These are phyloP conservation scores for Eristalis tenax DNA, from an alignment of 2,888 invertebrate species.

Conservation along the genomic window DNA sequence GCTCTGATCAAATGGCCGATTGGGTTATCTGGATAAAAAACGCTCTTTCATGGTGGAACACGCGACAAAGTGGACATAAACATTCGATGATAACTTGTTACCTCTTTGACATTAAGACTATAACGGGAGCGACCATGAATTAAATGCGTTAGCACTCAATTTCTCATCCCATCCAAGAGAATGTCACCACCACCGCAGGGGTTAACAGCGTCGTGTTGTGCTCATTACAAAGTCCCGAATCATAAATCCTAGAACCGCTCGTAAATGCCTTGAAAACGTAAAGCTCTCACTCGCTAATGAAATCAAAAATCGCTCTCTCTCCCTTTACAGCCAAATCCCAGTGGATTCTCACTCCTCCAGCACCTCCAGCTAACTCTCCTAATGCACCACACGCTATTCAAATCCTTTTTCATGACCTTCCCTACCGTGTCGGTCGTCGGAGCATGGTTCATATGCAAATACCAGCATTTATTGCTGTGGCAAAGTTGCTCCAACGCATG, in stretches of 20 bases:
- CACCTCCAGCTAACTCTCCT: neutral
- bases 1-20: too few relatives aligned
- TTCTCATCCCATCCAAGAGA: too few relatives aligned
- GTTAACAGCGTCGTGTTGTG: neutral
- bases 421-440: neutral
- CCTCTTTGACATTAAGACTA: too few relatives aligned
- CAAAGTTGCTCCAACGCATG: neutral
- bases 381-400: neutral
- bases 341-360: neutral
- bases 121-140: too few relatives aligned
- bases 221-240: neutral
- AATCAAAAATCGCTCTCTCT: neutral
- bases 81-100: too few relatives aligned
- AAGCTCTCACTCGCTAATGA: neutral
- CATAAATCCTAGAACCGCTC: neutral
- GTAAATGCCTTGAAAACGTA: neutral
- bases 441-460: conserved; percentile 4
- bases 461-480: conserved; percentile 8
- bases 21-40: too few relatives aligned
- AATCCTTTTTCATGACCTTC: neutral
- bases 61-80: too few relatives aligned
- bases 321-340: neutral
- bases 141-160: too few relatives aligned
- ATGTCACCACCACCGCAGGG: too few relatives aligned
- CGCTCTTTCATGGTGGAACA: too few relatives aligned